Evolutionary conservation across 2,797 vertebrate species (phyloP).

Genomic region (Spinibarbus caldwelli): DNA sequence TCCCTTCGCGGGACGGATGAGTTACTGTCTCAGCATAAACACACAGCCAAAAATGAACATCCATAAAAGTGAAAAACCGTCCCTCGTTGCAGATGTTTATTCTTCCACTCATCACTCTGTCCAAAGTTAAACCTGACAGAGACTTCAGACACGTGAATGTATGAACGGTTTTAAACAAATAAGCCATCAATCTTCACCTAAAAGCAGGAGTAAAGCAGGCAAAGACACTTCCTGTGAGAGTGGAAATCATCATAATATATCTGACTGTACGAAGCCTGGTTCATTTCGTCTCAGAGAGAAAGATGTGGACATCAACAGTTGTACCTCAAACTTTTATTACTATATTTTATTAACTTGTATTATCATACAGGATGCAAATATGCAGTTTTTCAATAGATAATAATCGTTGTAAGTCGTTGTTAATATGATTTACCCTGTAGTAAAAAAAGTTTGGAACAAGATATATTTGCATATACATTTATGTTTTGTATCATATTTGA

Average conservation of each 20-base stretch:
- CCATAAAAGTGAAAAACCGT: too few species aligned
- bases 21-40: slow-evolving; percentile 24
- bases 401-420: background rate
- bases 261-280: slow-evolving; percentile 29
- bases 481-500: background rate
- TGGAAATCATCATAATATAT: slow-evolving; percentile 37
- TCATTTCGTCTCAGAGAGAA: too few species aligned
- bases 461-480: too few species aligned
- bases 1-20: background rate
- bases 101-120: slow-evolving; percentile 41
- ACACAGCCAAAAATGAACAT: background rate
- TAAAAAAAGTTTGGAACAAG: too few species aligned
- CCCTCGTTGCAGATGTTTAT: slow-evolving; percentile 40
- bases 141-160: slow-evolving; percentile 25
- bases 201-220: slow-evolving; percentile 32
- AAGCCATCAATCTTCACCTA: slow-evolving; percentile 42
- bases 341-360: background rate
- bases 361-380: background rate
- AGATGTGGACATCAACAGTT: background rate
- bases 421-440: background rate
- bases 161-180: slow-evolving; percentile 40
- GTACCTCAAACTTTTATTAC: background rate
- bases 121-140: slow-evolving; percentile 53
- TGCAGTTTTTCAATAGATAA: background rate
- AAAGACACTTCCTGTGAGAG: slow-evolving; percentile 27